These are phyloP conservation scores for Morelia viridis DNA, from an alignment of 2,797 vertebrate species.

Conservation along the genomic window DNA sequence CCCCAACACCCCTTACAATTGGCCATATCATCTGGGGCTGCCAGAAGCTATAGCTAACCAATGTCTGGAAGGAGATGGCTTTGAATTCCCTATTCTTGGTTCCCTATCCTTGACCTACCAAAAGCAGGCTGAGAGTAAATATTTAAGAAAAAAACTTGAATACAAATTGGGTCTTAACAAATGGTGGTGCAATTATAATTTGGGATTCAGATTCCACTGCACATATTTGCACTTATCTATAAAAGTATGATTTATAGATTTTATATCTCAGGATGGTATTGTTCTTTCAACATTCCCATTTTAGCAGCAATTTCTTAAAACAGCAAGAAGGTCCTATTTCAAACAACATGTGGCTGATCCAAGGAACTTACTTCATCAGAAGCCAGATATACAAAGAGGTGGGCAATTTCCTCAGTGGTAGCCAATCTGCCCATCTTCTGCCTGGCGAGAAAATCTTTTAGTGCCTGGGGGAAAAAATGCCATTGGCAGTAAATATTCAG, in stretches of 20 bases:
- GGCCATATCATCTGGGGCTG: not conserved
- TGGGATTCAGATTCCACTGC: not conserved
- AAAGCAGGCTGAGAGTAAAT: not conserved
- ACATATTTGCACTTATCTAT: not conserved
- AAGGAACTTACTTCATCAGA: conserved; percentile 87
- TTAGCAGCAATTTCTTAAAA: not conserved
- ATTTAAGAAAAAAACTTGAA: not conserved
- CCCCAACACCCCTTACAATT: not conserved
- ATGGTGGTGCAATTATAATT: not conserved
- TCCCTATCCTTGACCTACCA: not conserved
- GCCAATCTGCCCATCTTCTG: conserved; percentile 92
- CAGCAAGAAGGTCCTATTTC: not conserved
- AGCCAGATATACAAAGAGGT: conserved; percentile 92
- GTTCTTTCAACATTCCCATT: not conserved
- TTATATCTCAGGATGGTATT: not conserved
- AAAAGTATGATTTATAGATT: not conserved
- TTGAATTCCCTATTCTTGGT: not conserved
- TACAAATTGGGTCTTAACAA: not conserved
- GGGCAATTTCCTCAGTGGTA: conserved; percentile 88
- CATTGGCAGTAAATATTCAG: not conserved
- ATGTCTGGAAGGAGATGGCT: not conserved
- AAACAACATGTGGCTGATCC: not conserved
- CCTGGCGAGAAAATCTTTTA: conserved; percentile 87
- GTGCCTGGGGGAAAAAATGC: conserved; percentile 73
- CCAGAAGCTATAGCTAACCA: not conserved